These are phyloP conservation scores for Campoletis raptor DNA, from an alignment of 2,888 invertebrate genomes.

Conservation along the genomic window DNA sequence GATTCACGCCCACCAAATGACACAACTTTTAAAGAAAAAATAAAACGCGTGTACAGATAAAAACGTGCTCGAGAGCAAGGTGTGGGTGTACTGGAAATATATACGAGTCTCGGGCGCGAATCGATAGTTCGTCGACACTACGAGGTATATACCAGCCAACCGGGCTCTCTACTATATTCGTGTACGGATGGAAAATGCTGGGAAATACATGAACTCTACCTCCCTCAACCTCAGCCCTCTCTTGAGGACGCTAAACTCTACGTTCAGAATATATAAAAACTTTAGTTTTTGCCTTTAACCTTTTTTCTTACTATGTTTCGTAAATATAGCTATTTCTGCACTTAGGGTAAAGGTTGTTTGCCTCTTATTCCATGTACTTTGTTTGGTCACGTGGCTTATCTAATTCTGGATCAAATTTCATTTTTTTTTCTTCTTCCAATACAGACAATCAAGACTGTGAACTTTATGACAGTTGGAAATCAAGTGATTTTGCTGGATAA, in stretches of 20 bases:
- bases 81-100: conserved; percentile 41
- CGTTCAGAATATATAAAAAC: neutral
- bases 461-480: neutral
- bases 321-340: conserved; percentile 34
- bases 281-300: conserved; percentile 18
- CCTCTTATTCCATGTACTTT: conserved; percentile 43
- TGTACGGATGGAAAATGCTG: conserved; percentile 59
- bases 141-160: conserved; percentile 48
- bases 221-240: neutral
- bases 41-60: conserved; percentile 12
- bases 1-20: conserved; percentile 37
- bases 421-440: neutral
- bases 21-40: conserved; percentile 9
- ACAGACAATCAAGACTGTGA: neutral
- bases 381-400: neutral
- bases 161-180: conserved; percentile 26
- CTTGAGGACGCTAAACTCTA: neutral
- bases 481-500: neutral
- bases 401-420: neutral
- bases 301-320: conserved; percentile 7
- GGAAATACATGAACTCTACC: conserved; percentile 56
- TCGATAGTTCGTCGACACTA: conserved; percentile 82
- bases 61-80: neutral
- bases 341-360: conserved; percentile 17
- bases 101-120: conserved; percentile 71